Evolutionary conservation across 92 coral and sea anemone species (phyloP), one percentile per base, ranked within the genome.

Genomic region (Epizoanthus stellaris): DNA sequence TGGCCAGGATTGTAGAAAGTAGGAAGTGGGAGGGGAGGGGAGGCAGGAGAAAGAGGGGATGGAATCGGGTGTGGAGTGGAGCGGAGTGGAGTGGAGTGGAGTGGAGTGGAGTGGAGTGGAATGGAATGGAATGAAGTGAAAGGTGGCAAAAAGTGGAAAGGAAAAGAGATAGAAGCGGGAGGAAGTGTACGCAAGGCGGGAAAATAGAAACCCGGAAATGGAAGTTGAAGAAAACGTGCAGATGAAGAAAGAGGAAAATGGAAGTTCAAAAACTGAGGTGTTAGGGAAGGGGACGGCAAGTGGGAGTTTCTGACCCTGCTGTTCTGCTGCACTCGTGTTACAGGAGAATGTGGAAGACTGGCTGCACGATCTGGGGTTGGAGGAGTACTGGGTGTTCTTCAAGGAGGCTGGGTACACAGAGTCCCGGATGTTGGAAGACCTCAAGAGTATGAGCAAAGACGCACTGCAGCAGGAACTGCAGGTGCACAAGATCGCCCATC

Each of bases 351-450:
- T 96, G 0, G 90, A 87, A 53, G 92, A 82, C 12, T 96, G 98
- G 98, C 85, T 96, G 7, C 82, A 84, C 1, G 95, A 91, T 4
- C 82, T 96, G n/a, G 95, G 98, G 10, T 92, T 96, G 20, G 93
- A 77, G 59, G 95, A 92, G 61, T 96, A 96, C 85, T 91, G 98
- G 95, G 72, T 67, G n/a, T 59, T 73, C 66, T 96, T 96, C 82
- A 76, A 85, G 21, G 82, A 83, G 42, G 93, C 91, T 66, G 87
- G 95, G 39, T 94, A 92, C 80, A 91, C 93, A 13, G 98, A 92
- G 67, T 92, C 98, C 13, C 89, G 89, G 40, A 94, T 88, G 84
- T 85, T 96, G 69, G 98, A 96, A 85, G 98, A 94, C 70, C 87
- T 96, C 14, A 96, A 94, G 58, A 70, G 85, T 19, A 94, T 94